phyloP scores from a whole-genome alignment of 2,113 vertebrate species.

The Spizaetus ornatus region DNA sequence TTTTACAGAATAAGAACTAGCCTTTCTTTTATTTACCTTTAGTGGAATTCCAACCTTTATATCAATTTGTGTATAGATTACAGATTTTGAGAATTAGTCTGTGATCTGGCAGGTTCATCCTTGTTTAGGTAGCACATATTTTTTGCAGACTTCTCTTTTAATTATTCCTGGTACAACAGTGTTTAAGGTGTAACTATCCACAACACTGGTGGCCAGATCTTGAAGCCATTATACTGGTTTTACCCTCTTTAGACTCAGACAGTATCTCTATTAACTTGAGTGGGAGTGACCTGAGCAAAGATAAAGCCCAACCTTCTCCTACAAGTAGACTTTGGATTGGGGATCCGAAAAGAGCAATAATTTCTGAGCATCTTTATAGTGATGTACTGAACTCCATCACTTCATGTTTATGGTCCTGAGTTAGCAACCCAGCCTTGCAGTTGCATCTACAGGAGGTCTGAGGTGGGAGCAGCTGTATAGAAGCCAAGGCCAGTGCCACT shows the following conservation, averaged over 20 bases:
- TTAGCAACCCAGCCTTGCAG: neutral
- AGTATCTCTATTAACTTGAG: neutral
- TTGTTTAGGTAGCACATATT: neutral
- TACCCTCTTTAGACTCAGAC: neutral
- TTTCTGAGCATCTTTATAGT: neutral
- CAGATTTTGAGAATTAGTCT: neutral
- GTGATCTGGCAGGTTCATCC: neutral
- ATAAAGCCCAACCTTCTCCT: neutral
- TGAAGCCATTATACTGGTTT: neutral
- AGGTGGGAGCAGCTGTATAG: neutral
- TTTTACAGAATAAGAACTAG: neutral
- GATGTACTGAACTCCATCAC: neutral
- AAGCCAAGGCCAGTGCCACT: neutral
- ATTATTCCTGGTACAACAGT: neutral
- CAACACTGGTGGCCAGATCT: neutral
- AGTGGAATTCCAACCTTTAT: neutral
- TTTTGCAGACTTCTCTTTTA: neutral
- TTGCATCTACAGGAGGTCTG: neutral
- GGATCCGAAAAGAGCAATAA: neutral
- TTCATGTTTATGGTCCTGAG: neutral
- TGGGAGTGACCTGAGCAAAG: neutral
- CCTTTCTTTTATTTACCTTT: neutral
- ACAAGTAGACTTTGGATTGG: neutral
- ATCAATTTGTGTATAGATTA: neutral
- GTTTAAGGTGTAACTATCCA: neutral